Evolutionary conservation across 2,113 vertebrate genomes (phyloP), one percentile per base, ranked within the genome.

Genomic region (Cavia porcellus): DNA sequence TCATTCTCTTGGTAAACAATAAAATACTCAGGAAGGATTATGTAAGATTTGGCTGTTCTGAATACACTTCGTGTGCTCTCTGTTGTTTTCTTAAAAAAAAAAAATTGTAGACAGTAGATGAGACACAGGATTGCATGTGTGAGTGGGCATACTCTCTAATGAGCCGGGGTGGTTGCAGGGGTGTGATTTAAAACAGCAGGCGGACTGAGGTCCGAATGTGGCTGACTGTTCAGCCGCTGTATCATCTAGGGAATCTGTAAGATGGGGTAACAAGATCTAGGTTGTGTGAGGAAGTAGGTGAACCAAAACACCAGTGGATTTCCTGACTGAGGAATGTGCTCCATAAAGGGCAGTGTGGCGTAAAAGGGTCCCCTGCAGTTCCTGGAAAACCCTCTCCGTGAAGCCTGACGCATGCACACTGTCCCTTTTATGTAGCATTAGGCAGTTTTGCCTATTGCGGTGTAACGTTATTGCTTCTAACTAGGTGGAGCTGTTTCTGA

Each of bases 41-140:
- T 19, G 61, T 66, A 57, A 88, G 84, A 97, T 92, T 87, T 96
- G 95, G 80, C 72, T 85, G 92, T 57, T 86, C 72, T 87, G 59
- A 64, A 92, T 45, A 17, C n/a, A 92, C 47, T 32, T 91, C 82
- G 72, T 86, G 61, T 91, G 70, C 72, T 32, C 81, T 96, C 35
- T 68, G 86, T 70, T 96, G 77, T 62, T 57, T 87, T 97, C 42
- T 96, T 64, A 28, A 52, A 85, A 64, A 94, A 96, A 77, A 24
- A 8, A 92, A 88, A 94, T 32, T 89, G 79, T 86, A 81, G 66
- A 96, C 11, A 74, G 90, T 25, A 93, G 89, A 83, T 90, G 92
- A 91, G 45, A 52, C 0, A 0, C 3, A 3, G 1, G 17, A 13
- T 25, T 14, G 35, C 17, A 6, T 28, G 15, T 64, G n/a, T 62